Evolutionary conservation across 2,888 invertebrate species (phyloP).

Genomic region (Scaptomyza tumidula): DNA sequence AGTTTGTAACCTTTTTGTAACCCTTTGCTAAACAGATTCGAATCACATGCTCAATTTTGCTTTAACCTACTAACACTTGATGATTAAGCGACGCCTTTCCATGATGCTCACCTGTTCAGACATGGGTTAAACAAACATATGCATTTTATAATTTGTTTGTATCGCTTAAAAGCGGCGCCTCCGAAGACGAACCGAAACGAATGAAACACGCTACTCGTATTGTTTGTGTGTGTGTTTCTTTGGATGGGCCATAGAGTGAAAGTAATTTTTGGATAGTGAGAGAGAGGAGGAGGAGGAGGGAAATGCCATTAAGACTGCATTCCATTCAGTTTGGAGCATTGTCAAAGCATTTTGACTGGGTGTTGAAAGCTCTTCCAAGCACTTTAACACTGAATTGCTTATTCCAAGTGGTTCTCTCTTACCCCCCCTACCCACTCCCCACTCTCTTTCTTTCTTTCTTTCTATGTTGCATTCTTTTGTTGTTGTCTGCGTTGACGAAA

Average conservation of each 20-base stretch:
- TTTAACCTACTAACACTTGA: conserved; percentile 29
- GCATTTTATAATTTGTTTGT: conserved; percentile 71
- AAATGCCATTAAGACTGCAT: conserved; percentile 67
- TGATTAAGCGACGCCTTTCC: conserved; percentile 54
- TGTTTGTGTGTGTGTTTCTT: conserved; percentile 12
- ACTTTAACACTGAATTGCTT: conserved; percentile 72
- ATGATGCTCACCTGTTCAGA: conserved; percentile 40
- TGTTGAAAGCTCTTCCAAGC: conserved; percentile 72
- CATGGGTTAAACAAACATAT: conserved; percentile 36
- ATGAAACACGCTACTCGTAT: conserved; percentile 59
- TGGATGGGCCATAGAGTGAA: conserved; percentile 52
- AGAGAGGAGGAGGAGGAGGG: too few relatives aligned
- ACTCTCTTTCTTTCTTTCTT: background rate
- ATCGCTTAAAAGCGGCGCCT: conserved; percentile 57
- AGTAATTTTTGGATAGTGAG: conserved; percentile 57
- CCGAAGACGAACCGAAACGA: conserved; percentile 11
- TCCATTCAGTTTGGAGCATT: conserved; percentile 57
- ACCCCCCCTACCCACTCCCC: background rate
- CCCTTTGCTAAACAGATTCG: conserved; percentile 33
- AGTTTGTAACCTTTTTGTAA: conserved; percentile 29
- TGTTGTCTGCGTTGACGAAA: conserved; percentile 62
- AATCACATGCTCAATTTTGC: conserved; percentile 26
- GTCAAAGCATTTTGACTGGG: conserved; percentile 65
- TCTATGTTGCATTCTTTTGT: conserved; percentile 47
- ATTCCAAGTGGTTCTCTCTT: conserved; percentile 50